A percentile compares a stretch with the other conserved stretches of the same genome.
These are phyloP conservation scores for Heliconius nattereri DNA, from an alignment of 1,140 invertebrate genomes.

Conservation along the genomic window DNA sequence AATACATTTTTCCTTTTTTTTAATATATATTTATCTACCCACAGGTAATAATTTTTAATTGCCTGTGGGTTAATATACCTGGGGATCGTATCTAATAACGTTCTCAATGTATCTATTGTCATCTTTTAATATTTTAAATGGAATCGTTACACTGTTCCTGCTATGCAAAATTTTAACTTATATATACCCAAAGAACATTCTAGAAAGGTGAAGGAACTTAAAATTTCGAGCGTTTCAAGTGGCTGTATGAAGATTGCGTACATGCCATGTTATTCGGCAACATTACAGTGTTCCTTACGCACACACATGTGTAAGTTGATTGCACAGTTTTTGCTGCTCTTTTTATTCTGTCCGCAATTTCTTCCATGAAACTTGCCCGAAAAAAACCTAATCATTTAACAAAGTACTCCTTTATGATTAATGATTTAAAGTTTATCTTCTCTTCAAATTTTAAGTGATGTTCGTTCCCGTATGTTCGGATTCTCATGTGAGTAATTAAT, in stretches of 20 bases:
- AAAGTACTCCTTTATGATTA: constrained; percentile 14
- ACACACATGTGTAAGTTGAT: constrained; percentile 34
- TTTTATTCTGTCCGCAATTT: constrained; percentile 29
- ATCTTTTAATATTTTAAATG: not conserved
- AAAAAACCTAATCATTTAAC: constrained; percentile 19
- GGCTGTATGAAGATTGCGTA: constrained; percentile 34
- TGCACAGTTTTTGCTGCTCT: constrained; percentile 24
- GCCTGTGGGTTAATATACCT: no score
- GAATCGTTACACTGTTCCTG: not conserved
- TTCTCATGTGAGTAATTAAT: not conserved
- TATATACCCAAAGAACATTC: constrained; percentile 16
- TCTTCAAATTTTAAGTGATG: not conserved
- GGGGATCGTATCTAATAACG: not conserved
- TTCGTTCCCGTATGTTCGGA: not conserved
- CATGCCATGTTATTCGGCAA: constrained; percentile 22
- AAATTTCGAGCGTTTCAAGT: constrained; percentile 33
- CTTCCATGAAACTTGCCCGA: constrained; percentile 22
- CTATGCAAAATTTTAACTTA: not conserved
- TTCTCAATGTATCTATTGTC: not conserved
- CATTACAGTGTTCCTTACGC: constrained; percentile 24
- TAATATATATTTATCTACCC: no score
- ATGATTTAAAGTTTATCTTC: constrained; percentile 13
- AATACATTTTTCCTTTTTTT: no score
- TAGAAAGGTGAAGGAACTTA: constrained; percentile 33
- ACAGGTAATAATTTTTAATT: no score